Base-by-base conservation (phyloP, 1,140 invertebrate genomes). In the Chelonus insularis region DNA sequence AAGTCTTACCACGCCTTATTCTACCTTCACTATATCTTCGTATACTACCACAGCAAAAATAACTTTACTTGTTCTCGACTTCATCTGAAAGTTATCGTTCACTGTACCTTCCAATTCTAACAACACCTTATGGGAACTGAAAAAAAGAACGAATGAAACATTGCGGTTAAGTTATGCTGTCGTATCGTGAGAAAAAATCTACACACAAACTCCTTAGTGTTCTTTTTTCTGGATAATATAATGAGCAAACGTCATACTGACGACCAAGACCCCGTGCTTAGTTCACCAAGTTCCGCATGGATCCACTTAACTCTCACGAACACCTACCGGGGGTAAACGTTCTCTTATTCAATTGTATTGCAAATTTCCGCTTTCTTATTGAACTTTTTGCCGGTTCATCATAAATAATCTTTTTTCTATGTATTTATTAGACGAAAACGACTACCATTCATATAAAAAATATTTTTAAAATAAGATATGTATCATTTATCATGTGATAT, bases 101-200 rank as follows among this genome's bases (percentile, higher is more conserved):
- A n/a, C n/a, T n/a, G n/a, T n/a, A n/a, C n/a, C n/a, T n/a, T 29
- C 25, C 25, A 29, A 29, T 20, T 29, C 25, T 29, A 16, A 14
- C 16, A 16, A 18, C 8, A 43, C 14, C 14, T 11, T 12, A 34
- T 39, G 14, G 11, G 37, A 32, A 9, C n/a, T 60, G 58, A 21
- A 45, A 60, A 60, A 60, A 23, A 47, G 58, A 60, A 50, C 57
- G 34, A 21, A 29, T 18, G 11, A 32, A 21, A 25, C 12, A 50
- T 16, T 16, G 50, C 29, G 14, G 14, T 43, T 43, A 9, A 16
- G 18, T 14, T 16, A 45, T 12, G 45, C 25, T n/a, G 32, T 14
- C 20, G 21, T 41, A 51, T 60, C 58, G 58, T 60, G 58, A 47
- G 58, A 60, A 60, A 51, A 51, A 56, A 56, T 56, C 54, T 25